phyloP scores from a whole-genome alignment of 35 echinoderm and acorn worm species.

The Heliocidaris tuberculata region DNA sequence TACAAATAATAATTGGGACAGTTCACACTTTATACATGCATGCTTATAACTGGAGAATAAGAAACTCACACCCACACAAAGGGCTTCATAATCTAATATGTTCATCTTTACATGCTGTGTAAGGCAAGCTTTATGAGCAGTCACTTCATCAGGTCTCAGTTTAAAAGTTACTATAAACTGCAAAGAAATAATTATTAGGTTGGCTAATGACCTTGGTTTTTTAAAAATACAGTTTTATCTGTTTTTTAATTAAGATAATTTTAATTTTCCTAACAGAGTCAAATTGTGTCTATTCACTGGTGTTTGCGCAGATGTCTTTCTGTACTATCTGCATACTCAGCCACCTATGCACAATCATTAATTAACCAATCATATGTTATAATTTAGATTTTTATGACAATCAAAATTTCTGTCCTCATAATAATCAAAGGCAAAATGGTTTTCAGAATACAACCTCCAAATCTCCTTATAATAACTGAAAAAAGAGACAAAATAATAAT shows the following conservation, averaged over 20 bases:
- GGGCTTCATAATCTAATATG: not conserved
- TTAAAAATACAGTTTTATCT: too few species aligned
- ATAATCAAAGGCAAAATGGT: too few species aligned
- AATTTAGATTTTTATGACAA: not conserved
- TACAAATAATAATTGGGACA: not conserved
- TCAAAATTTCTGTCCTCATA: too few species aligned
- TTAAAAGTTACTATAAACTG: too few species aligned
- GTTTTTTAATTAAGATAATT: too few species aligned
- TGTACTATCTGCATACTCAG: not conserved
- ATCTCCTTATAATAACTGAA: not conserved
- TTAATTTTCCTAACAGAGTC: too few species aligned
- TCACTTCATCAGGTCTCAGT: too few species aligned
- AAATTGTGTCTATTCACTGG: too few species aligned
- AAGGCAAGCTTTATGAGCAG: too few species aligned
- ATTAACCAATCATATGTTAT: not conserved
- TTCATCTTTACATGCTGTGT: too few species aligned
- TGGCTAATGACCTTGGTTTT: too few species aligned
- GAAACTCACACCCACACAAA: not conserved
- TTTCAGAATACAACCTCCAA: not conserved
- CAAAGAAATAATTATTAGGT: too few species aligned
- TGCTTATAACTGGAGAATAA: not conserved
- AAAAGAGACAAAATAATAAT: not conserved
- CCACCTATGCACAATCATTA: not conserved
- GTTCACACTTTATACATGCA: not conserved
- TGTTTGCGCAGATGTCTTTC: not conserved